Evolutionary conservation across 2,797 vertebrate genomes (phyloP).

Genomic region (Amblyopsis hoosieri): DNA sequence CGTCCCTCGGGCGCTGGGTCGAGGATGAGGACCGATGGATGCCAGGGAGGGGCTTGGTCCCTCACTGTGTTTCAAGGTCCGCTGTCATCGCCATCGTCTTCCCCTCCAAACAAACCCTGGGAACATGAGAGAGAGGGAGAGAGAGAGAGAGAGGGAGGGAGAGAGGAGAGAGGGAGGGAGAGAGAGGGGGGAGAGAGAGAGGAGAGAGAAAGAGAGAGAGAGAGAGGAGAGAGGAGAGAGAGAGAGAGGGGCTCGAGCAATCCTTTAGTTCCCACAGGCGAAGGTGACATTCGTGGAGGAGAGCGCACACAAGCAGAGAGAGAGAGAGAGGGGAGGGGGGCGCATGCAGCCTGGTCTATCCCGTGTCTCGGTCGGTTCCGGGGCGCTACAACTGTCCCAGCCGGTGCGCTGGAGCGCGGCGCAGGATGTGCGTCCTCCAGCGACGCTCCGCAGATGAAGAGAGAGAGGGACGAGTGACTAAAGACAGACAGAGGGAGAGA

Average conservation of each 20-base stretch:
- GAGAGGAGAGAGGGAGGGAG: background rate
- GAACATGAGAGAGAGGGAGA: too few species aligned
- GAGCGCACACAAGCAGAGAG: slow-evolving; percentile 19
- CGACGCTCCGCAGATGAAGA: too few species aligned
- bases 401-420: too few species aligned
- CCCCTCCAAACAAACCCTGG: slow-evolving; percentile 39
- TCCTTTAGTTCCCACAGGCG: slow-evolving; percentile 68
- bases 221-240: slow-evolving; percentile 15
- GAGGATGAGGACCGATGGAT: slow-evolving; percentile 39
- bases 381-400: too few species aligned
- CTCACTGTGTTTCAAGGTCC: slow-evolving; percentile 27
- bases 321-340: background rate
- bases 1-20: slow-evolving; percentile 25
- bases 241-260: slow-evolving; percentile 56
- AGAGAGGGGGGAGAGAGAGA: slow-evolving; percentile 19
- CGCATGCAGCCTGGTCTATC: background rate
- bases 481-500: too few species aligned
- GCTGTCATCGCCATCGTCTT: slow-evolving; percentile 10
- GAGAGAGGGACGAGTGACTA: too few species aligned
- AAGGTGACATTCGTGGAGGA: slow-evolving; percentile 81
- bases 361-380: too few species aligned
- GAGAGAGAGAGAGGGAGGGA: background rate
- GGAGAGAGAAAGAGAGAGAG: background rate
- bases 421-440: too few species aligned
- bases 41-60: slow-evolving; percentile 27